Evolutionary conservation across 2,888 invertebrate genomes (phyloP).

Genomic region (Tetragonisca angustula): DNA sequence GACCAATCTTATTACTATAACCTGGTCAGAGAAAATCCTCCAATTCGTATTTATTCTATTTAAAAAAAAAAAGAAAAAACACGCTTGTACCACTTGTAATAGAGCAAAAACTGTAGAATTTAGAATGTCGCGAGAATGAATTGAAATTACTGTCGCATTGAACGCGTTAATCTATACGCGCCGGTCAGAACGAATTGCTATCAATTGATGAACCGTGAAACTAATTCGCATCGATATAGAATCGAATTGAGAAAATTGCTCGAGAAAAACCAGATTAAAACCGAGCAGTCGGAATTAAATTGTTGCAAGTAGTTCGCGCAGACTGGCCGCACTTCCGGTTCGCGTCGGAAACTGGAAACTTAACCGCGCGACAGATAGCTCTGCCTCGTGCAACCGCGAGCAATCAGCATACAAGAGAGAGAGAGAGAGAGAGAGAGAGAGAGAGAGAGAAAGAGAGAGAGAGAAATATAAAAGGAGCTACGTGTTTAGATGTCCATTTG

Average conservation of each 20-base stretch:
- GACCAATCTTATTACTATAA: too few species aligned
- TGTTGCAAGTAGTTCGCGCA: not conserved
- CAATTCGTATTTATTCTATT: too few species aligned
- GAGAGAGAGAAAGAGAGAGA: too few species aligned
- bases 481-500: constrained; percentile 74
- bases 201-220: not conserved
- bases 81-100: too few species aligned
- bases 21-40: too few species aligned
- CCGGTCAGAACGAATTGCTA: not conserved
- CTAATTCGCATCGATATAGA: not conserved
- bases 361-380: constrained; percentile 24
- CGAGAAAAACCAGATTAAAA: too few species aligned
- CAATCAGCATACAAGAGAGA: constrained; percentile 56
- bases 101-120: not conserved
- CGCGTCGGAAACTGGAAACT: not conserved
- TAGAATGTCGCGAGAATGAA: not conserved
- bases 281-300: too few species aligned
- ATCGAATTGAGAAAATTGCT: not conserved
- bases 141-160: constrained; percentile 1
- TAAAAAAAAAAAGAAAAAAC: too few species aligned
- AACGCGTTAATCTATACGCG: constrained; percentile 6
- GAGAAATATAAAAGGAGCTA: constrained; percentile 68
- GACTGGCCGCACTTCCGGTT: constrained; percentile 14
- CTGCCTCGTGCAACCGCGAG: constrained; percentile 68
- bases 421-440: too few species aligned